phyloP scores from a whole-genome alignment of 2,797 vertebrate species.

The Tokudaia tokunoshimensis region DNA sequence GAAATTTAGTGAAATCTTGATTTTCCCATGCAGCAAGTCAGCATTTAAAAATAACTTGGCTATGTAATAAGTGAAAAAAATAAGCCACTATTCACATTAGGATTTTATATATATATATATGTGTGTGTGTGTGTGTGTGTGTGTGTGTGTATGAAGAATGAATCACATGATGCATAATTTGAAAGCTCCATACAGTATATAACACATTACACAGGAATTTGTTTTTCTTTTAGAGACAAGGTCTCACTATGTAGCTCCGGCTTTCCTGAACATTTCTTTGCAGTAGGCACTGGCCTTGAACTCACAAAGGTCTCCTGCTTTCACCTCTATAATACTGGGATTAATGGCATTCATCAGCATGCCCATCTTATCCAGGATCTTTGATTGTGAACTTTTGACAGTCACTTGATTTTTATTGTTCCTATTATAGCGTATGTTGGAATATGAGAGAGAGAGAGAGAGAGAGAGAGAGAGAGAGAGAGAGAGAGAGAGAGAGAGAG shows the following conservation, averaged over 20 bases:
- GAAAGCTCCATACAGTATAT: not conserved
- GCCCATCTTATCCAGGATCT: not conserved
- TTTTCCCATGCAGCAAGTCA: not conserved
- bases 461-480: too few species aligned
- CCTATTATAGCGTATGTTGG: not conserved
- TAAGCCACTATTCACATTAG: not conserved
- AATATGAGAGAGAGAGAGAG: not conserved
- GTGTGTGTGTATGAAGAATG: not conserved
- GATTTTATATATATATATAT: too few species aligned
- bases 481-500: too few species aligned
- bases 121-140: too few species aligned
- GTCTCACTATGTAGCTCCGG: not conserved
- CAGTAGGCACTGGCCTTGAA: not conserved
- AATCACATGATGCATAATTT: not conserved
- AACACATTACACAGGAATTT: not conserved
- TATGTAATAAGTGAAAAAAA: conserved; percentile 6
- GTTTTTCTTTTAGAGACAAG: not conserved
- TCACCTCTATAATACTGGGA: not conserved
- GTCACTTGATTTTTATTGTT: not conserved
- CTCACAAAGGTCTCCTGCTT: not conserved
- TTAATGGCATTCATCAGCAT: not conserved
- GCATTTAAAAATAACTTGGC: conserved; percentile 39
- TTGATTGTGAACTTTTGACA: conserved; percentile 8
- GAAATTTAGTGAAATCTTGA: conserved; percentile 8
- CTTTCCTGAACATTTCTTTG: not conserved